These are phyloP conservation scores for Actinemys pallida DNA, from an alignment of 2,113 vertebrate species.

Conservation along the genomic window DNA sequence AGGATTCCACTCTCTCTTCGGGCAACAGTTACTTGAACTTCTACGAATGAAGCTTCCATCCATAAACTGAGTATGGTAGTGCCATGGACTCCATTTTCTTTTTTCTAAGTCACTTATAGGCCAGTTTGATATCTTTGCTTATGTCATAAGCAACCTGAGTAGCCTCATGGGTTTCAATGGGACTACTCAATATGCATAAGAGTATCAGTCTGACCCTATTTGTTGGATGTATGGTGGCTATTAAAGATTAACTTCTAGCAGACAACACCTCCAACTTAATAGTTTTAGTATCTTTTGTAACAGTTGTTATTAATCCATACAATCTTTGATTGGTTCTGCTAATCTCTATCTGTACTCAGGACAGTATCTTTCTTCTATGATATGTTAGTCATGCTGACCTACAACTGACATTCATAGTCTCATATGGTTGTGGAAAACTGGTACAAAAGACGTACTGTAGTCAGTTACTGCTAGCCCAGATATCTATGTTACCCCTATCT, in stretches of 20 bases:
- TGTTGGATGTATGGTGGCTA: neutral
- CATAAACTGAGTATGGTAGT: neutral
- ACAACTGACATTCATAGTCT: neutral
- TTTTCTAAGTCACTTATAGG: neutral
- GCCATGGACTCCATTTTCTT: neutral
- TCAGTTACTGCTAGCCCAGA: neutral
- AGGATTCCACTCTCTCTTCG: neutral
- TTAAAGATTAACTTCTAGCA: neutral
- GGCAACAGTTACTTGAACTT: neutral
- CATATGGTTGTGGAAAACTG: neutral
- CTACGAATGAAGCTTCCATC: neutral
- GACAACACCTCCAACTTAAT: neutral
- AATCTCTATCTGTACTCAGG: neutral
- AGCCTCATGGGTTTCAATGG: neutral
- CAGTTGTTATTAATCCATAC: neutral
- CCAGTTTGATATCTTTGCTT: neutral
- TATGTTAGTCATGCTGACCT: neutral
- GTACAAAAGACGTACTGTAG: neutral
- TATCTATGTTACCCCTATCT: neutral
- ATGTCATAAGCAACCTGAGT: neutral
- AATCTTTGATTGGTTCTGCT: neutral
- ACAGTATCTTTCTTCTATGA: neutral
- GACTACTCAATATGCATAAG: neutral
- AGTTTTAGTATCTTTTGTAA: neutral
- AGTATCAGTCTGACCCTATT: neutral